phyloP scores from a whole-genome alignment of 2,113 vertebrate species.

The Odontesthes bonariensis region DNA sequence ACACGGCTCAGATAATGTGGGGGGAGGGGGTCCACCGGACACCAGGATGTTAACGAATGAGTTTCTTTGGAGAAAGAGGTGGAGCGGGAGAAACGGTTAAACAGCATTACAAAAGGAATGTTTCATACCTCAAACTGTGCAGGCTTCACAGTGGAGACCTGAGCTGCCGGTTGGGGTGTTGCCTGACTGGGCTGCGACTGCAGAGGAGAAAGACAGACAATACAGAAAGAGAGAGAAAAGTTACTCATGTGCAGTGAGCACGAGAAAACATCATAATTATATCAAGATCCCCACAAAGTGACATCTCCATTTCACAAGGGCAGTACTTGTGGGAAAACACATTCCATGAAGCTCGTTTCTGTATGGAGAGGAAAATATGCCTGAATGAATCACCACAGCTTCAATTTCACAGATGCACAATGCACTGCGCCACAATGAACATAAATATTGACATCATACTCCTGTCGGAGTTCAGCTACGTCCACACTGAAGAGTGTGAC shows the following conservation, averaged over 20 bases:
- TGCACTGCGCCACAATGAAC: not conserved
- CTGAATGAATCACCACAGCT: not conserved
- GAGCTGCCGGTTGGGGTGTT: slow-evolving; percentile 71
- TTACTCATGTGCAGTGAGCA: slow-evolving; percentile 20
- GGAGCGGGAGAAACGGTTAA: not conserved
- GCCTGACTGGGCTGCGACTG: slow-evolving; percentile 77
- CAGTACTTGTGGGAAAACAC: not conserved
- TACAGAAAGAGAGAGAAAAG: slow-evolving; percentile 22
- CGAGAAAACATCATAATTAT: slow-evolving; percentile 24
- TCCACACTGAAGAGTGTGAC: slow-evolving; percentile 38
- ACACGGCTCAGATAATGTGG: slow-evolving; percentile 14
- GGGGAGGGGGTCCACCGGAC: slow-evolving; percentile 32
- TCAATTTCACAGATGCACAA: not conserved
- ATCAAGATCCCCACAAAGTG: slow-evolving; percentile 4
- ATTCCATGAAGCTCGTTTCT: slow-evolving; percentile 4
- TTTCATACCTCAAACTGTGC: slow-evolving; percentile 79
- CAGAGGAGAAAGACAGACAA: slow-evolving; percentile 44
- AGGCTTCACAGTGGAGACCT: slow-evolving; percentile 73
- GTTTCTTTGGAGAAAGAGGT: slow-evolving; percentile 3
- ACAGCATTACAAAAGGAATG: slow-evolving; percentile 4
- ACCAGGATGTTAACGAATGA: not conserved
- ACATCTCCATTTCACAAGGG: slow-evolving; percentile 16
- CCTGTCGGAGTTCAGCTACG: slow-evolving; percentile 1
- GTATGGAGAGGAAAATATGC: not conserved
- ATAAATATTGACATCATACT: not conserved